A percentile compares a stretch with the other conserved stretches of the same genome.
Evolutionary conservation across 1,140 invertebrate species (phyloP).

Genomic region (Neodiprion pinetum): DNA sequence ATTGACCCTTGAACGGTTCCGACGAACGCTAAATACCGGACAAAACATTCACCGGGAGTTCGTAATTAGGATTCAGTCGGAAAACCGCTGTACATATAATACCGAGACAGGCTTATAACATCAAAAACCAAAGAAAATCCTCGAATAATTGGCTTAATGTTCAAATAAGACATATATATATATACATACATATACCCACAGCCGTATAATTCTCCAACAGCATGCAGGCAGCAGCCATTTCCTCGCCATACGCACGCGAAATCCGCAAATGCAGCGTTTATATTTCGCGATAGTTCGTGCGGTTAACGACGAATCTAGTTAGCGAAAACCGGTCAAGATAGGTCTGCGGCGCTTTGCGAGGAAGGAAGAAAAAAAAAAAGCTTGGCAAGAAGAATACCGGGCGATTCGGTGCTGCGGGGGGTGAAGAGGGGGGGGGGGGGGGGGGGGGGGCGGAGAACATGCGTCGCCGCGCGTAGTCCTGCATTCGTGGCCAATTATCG

Average conservation of each 20-base stretch:
- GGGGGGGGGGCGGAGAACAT: background rate
- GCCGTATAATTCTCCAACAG: background rate
- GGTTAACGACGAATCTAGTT: background rate
- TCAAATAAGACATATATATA: background rate
- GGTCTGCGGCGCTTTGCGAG: too few relatives aligned
- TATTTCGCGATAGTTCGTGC: too few relatives aligned
- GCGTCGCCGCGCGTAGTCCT: background rate
- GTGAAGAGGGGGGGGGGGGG: background rate
- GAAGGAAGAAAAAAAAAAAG: background rate
- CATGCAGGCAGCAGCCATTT: background rate
- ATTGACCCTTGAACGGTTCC: slow-evolving; percentile 28
- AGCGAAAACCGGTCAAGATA: background rate
- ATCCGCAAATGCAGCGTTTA: too few relatives aligned
- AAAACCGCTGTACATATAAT: slow-evolving; percentile 25
- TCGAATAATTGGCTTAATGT: slow-evolving; percentile 37
- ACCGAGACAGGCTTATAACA: slow-evolving; percentile 29
- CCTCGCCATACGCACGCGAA: too few relatives aligned
- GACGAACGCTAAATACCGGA: slow-evolving; percentile 3
- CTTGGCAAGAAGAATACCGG: background rate
- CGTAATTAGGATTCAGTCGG: slow-evolving; percentile 40
- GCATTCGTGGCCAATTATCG: slow-evolving; percentile 38
- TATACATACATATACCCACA: too few relatives aligned
- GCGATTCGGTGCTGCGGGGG: background rate
- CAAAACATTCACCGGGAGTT: slow-evolving; percentile 32
- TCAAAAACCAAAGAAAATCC: slow-evolving; percentile 34